Conservation (phyloP, 2,888 invertebrate genomes). For the Athetis lepigone region DNA sequence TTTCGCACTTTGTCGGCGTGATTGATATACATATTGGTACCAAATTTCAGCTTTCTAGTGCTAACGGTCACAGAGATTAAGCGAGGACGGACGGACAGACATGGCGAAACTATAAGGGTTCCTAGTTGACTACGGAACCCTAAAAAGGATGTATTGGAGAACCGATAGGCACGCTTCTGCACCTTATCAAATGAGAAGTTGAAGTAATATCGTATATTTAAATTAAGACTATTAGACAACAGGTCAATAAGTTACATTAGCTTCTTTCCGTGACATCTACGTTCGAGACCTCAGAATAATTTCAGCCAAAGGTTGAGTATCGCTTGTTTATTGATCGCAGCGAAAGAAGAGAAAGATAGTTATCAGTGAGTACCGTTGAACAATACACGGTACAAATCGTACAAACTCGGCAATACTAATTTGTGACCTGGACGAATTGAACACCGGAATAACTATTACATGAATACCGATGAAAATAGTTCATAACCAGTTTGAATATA, state of each 20-base stretch:
- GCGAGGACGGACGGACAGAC: too few species aligned
- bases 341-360: slow-evolving; percentile 34
- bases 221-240: not conserved
- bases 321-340: slow-evolving; percentile 24
- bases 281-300: not conserved
- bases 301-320: not conserved
- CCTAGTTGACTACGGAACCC: too few species aligned
- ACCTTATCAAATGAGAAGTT: too few species aligned
- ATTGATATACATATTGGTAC: too few species aligned
- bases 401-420: slow-evolving; percentile 43
- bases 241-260: not conserved
- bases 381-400: slow-evolving; percentile 29
- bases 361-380: slow-evolving; percentile 50
- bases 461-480: slow-evolving; percentile 1
- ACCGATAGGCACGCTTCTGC: too few species aligned
- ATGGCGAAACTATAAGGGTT: too few species aligned
- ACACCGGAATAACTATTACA: slow-evolving; percentile 23
- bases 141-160: too few species aligned
- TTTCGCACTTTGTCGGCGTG: too few species aligned
- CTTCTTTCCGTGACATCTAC: not conserved
- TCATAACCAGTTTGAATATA: slow-evolving; percentile 4
- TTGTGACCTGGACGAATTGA: slow-evolving; percentile 45
- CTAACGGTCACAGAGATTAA: too few species aligned
- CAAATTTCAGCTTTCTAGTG: too few species aligned
- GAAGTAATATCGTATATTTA: too few species aligned